A percentile compares a stretch with the other conserved stretches of the same genome.
phyloP scores from a whole-genome alignment of 2,888 invertebrate species.

The Lamellibrachia columna region DNA sequence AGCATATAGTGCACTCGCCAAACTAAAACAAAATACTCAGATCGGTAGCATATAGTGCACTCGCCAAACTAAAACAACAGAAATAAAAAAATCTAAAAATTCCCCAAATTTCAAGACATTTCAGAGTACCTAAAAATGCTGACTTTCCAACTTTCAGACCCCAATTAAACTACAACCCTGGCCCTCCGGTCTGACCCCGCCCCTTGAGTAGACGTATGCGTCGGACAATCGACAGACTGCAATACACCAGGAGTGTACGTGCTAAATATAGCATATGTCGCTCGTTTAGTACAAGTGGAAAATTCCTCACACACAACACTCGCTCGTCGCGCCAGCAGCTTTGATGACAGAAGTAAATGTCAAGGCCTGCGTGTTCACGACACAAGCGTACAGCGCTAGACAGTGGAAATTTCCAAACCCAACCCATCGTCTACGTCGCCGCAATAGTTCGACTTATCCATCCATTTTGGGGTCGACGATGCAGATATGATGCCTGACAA shows the following conservation, averaged over 20 bases:
- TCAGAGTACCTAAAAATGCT: too few relatives aligned
- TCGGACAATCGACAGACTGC: neutral
- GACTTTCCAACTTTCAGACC: neutral
- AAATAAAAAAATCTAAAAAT: too few relatives aligned
- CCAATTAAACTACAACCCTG: neutral
- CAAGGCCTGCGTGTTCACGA: neutral
- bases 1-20: too few relatives aligned
- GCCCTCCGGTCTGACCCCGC: neutral
- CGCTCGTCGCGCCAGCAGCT: conserved; percentile 16
- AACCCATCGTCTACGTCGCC: neutral
- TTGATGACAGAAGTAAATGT: neutral
- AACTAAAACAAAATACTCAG: too few relatives aligned
- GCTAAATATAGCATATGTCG: neutral
- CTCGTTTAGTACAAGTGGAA: neutral
- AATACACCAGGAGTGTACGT: neutral
- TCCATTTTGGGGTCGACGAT: neutral
- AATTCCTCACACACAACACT: neutral
- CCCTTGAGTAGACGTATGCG: neutral
- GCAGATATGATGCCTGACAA: neutral
- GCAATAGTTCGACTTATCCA: neutral
- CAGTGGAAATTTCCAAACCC: conserved; percentile 6
- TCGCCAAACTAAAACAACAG: too few relatives aligned
- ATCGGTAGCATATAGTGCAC: too few relatives aligned
- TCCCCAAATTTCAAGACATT: too few relatives aligned
- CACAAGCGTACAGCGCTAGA: neutral